Evolutionary conservation across 2,113 vertebrate species (phyloP).

Genomic region (Anser cygnoides): DNA sequence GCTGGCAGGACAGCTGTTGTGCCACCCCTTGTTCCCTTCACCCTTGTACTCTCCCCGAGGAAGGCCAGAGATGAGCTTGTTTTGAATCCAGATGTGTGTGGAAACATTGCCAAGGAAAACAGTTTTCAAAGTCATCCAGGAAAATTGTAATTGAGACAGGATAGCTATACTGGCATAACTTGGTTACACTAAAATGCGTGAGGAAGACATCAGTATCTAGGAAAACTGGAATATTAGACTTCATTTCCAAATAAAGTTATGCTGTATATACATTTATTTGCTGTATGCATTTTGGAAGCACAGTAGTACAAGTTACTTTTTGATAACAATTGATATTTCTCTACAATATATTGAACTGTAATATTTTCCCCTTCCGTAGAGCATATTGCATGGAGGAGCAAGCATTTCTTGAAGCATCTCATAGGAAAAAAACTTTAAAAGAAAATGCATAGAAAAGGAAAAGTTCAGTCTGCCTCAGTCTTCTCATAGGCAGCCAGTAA

Average conservation of each 20-base stretch:
- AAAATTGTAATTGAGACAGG: background rate
- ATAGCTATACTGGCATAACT: background rate
- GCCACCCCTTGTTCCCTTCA: background rate
- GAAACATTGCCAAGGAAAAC: background rate
- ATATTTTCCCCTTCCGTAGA: background rate
- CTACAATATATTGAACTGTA: background rate
- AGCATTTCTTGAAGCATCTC: background rate
- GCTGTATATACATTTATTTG: background rate
- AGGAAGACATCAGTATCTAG: background rate
- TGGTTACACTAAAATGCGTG: background rate
- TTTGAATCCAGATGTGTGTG: background rate
- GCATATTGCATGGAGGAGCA: background rate
- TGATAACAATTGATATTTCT: background rate
- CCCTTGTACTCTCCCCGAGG: background rate
- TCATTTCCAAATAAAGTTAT: background rate
- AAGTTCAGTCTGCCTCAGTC: background rate
- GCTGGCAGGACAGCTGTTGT: conserved; percentile 16
- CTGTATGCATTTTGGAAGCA: background rate
- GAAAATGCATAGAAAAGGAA: background rate
- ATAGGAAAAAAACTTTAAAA: background rate
- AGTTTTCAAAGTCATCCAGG: background rate
- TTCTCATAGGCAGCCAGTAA: background rate
- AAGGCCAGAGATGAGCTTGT: background rate
- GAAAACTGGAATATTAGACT: background rate
- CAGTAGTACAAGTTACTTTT: background rate